phyloP scores from a whole-genome alignment of 2,113 vertebrate species.

The Mugil cephalus region DNA sequence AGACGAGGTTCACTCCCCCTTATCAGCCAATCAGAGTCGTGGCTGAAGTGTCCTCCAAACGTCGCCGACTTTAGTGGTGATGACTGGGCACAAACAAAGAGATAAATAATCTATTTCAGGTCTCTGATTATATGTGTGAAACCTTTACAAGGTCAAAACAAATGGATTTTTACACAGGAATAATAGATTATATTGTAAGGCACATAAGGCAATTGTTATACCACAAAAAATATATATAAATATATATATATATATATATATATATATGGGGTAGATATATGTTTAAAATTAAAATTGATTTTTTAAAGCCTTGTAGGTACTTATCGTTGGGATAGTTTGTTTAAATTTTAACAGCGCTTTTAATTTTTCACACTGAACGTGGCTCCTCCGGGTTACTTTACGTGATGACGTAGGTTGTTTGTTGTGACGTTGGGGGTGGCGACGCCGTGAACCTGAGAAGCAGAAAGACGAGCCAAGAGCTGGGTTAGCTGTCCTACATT shows the following conservation, averaged over 20 bases:
- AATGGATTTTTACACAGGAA: fast-evolving
- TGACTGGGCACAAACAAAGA: not conserved
- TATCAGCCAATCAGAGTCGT: conserved; percentile 54
- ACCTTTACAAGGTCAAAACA: not conserved
- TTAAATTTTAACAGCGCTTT: no score
- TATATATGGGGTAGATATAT: no score
- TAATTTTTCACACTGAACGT: conserved; percentile 6
- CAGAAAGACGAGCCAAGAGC: not conserved
- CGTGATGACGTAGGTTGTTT: conserved; percentile 59
- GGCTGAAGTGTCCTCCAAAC: not conserved
- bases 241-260: no score
- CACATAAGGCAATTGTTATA: no score
- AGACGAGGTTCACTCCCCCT: conserved; percentile 26
- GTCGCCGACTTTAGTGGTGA: conserved; percentile 24
- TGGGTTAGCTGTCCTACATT: not conserved
- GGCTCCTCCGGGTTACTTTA: not conserved
- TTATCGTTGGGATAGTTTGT: no score
- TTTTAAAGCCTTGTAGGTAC: no score
- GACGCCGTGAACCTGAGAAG: not conserved
- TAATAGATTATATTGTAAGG: not conserved
- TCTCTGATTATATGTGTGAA: not conserved
- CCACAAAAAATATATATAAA: no score
- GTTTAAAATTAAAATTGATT: no score
- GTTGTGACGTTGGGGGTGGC: conserved; percentile 30
- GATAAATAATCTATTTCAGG: not conserved